Base-by-base conservation (phyloP, 2,797 vertebrate genomes). In the Cetoscarus ocellatus region DNA sequence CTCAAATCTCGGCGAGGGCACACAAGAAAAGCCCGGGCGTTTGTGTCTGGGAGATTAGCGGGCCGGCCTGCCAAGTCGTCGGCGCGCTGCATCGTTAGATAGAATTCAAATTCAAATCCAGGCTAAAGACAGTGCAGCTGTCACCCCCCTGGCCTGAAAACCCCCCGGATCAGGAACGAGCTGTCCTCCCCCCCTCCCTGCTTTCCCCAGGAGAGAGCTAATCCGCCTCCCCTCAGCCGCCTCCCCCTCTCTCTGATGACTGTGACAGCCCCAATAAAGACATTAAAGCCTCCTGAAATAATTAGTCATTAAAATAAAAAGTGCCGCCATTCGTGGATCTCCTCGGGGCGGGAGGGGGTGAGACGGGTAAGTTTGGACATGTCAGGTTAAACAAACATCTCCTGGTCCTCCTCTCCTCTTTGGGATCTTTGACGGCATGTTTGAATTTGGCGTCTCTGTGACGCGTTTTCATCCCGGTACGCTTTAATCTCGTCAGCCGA, bases 31-130 rank as follows among this genome's bases (percentile, higher is more conserved):
- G 90, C 92, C 90, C 85, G 90, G 91, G 93, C 94, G 93, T 96
- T 96, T 95, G 95, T 95, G 94, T 95, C 95, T 96, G 91, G 91
- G 92, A 95, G 94, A 95, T 95, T 95, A 96, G 94, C 91, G 92
- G 92, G 93, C 93, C 95, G 91, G 94, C 93, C 94, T 95, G 94
- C 95, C 96, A 95, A 96, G 94, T 96, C 95, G 89, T 92, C 88
- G 90, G 92, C 89, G 93, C 91, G 82, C 95, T 95, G 94, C 93
- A 90, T 91, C 90, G 88, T 94, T 91, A 96, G 96, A 96, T 95
- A 95, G 92, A 94, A 95, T 95, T 96, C 95, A 96, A 95, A 96
- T 95, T 96, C 94, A 96, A 96, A 95, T 96, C 95, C 94, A 90
- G 89, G 90, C 94, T 96, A 93, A 95, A 95, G 93, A 95, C 92